Percentiles rank a stretch among this genome's conserved stretches.
Evolutionary conservation across 2,797 vertebrate genomes (phyloP).

Genomic region (Gymnothorax reevesii): DNA sequence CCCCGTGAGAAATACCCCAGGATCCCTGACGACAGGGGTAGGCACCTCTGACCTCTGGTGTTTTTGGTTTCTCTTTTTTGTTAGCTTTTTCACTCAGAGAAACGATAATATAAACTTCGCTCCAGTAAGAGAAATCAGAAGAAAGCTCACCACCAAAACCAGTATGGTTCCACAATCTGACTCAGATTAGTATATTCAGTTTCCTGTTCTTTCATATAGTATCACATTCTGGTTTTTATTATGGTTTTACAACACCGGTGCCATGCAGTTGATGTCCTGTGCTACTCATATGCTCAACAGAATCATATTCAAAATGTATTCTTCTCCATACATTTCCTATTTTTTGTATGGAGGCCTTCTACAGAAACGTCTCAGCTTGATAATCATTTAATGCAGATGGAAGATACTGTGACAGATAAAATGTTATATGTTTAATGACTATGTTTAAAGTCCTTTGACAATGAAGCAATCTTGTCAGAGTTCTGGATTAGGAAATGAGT

Average conservation of each 20-base stretch:
- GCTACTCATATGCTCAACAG: background rate
- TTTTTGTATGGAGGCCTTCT: background rate
- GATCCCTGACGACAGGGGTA: slow-evolving; percentile 80
- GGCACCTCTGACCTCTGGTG: slow-evolving; percentile 27
- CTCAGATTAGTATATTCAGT: background rate
- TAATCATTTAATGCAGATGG: background rate
- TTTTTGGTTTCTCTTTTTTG: background rate
- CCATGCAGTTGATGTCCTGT: background rate
- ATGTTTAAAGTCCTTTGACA: background rate
- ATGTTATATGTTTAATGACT: background rate
- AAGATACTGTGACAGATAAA: background rate
- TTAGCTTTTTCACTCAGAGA: background rate
- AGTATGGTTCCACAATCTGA: background rate
- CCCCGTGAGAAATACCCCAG: slow-evolving; percentile 73
- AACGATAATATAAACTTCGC: background rate
- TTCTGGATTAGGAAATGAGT: background rate
- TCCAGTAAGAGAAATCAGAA: background rate
- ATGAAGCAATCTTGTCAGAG: background rate
- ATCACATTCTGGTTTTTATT: background rate
- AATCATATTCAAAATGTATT: background rate
- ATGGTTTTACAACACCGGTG: background rate
- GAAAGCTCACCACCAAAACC: background rate
- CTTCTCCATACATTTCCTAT: too few species aligned
- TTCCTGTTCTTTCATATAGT: background rate
- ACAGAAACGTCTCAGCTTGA: background rate